Evolutionary conservation across 2,888 invertebrate genomes (phyloP), one percentile per base, ranked within the genome.

Genomic region (Idaea aversata): DNA sequence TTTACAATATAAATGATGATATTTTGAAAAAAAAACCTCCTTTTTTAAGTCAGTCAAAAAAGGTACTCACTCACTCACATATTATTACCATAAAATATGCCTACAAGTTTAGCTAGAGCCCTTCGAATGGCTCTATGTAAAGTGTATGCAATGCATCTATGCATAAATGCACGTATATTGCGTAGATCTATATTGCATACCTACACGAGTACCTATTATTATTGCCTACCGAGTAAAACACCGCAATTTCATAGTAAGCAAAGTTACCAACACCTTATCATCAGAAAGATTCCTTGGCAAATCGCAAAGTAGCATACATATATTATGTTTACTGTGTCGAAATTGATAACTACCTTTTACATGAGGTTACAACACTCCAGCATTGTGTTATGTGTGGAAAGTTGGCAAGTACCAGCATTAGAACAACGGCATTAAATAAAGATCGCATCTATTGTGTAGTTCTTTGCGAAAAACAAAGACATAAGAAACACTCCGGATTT

Each of bases 331-430:
- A 13, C 7, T 47, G 10, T 47, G 47, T 47, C 47, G 47, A 47
- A 47, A 47, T 47, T 47, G 47, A 47, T 47, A 47, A 47, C 47
- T 47, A 47, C 47, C 47, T 47, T 47, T 10, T 47, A 47, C 47
- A 3, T 13, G 10, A 13, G 47, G 7, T 47, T 47, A 47, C 47
- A 13, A 47, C 47, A 47, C 47, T 36, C 10, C 36, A 10, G 47
- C 47, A 47, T 47, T 47, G 47, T 47, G 47, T 47, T 47, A 47
- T 47, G 47, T 47, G 47, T 47, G 47, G 47, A 47, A 47, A 47
- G 47, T 47, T 13, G 47, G 47, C 4, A 47, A 47, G 47, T 47
- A 47, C 47, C 7, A 47, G 10, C 10, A 47, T 10, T 47, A 47
- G 10, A 5, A 47, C 5, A 13, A 47, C 10, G 47, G 47, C 47